phyloP scores from a whole-genome alignment of 2,113 vertebrate genomes.

The Epinephelus lanceolatus region DNA sequence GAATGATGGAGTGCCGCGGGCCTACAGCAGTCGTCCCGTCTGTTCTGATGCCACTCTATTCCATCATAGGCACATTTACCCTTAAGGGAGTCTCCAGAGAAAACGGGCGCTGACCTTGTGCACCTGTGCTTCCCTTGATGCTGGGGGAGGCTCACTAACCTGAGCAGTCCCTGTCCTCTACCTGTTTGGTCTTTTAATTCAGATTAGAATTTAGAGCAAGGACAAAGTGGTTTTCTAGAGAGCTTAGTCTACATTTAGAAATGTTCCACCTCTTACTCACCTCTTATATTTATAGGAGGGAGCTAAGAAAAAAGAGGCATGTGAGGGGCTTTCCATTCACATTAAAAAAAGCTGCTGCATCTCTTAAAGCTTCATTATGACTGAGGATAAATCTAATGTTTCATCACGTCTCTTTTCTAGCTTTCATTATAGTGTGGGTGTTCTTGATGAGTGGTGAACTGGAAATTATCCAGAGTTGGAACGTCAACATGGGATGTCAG shows the following conservation, averaged over 20 bases:
- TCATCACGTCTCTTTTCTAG: conserved; percentile 61
- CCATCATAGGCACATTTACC: conserved; percentile 81
- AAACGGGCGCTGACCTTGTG: conserved; percentile 69
- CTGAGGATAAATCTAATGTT: conserved; percentile 88
- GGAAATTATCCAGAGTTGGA: conserved; percentile 90
- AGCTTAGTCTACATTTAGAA: conserved; percentile 43
- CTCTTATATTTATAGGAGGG: conserved; percentile 3
- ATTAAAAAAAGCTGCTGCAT: conserved; percentile 69
- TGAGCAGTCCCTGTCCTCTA: conserved; percentile 55
- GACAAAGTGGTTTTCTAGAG: conserved; percentile 39
- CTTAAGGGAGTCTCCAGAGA: conserved; percentile 73
- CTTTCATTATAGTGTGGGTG: conserved; percentile 82
- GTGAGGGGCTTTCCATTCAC: neutral
- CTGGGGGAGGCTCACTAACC: conserved; percentile 38
- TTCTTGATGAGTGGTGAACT: conserved; percentile 93
- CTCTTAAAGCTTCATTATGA: conserved; percentile 88
- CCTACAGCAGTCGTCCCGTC: conserved; percentile 80
- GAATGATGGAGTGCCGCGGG: conserved; percentile 84
- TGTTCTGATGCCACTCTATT: conserved; percentile 79
- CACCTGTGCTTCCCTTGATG: conserved; percentile 77
- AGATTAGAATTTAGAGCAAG: conserved; percentile 51
- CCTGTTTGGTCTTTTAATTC: conserved; percentile 46
- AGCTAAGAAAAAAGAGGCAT: neutral
- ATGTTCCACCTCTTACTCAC: conserved; percentile 16
- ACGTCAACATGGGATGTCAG: conserved; percentile 87